A percentile compares a stretch with the other conserved stretches of the same genome.
Evolutionary conservation across 1,140 invertebrate genomes (phyloP).

Genomic region (Campoletis sonorensis): DNA sequence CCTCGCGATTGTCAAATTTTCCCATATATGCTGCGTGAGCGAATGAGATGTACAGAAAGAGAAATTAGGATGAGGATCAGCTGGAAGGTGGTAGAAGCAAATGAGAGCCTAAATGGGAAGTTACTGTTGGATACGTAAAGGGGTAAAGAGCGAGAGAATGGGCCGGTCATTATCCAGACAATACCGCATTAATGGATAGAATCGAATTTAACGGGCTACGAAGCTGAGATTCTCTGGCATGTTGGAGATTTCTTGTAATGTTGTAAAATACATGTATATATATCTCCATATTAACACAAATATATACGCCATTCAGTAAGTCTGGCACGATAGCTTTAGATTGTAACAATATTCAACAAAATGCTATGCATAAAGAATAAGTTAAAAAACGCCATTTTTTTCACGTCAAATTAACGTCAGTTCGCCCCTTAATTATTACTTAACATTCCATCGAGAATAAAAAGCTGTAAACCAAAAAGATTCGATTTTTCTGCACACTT

Average conservation of each 20-base stretch:
- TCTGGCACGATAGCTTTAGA: background rate
- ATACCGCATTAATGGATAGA: slow-evolving; percentile 71
- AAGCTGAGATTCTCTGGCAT: slow-evolving; percentile 44
- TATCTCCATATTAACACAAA: too few relatives aligned
- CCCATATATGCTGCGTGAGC: background rate
- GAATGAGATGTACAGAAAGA: slow-evolving; percentile 3
- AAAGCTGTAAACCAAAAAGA: background rate
- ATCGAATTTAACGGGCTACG: slow-evolving; percentile 70
- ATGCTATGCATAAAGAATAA: background rate
- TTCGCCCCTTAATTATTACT: background rate
- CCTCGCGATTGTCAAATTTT: too few relatives aligned
- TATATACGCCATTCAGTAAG: background rate
- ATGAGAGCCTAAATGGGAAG: slow-evolving; percentile 29
- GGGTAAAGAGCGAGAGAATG: slow-evolving; percentile 52
- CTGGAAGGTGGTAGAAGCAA: slow-evolving; percentile 53
- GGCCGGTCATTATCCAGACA: slow-evolving; percentile 68
- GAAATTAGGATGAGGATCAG: slow-evolving; percentile 8
- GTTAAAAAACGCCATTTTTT: background rate
- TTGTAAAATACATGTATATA: slow-evolving; percentile 25
- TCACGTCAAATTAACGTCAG: background rate
- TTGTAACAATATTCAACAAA: background rate
- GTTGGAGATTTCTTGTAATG: background rate
- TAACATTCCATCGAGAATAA: background rate
- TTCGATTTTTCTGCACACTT: background rate
- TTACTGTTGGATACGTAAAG: slow-evolving; percentile 43